These are phyloP conservation scores for Sympetrum striolatum DNA, from an alignment of 2,888 invertebrate species.

Conservation along the genomic window DNA sequence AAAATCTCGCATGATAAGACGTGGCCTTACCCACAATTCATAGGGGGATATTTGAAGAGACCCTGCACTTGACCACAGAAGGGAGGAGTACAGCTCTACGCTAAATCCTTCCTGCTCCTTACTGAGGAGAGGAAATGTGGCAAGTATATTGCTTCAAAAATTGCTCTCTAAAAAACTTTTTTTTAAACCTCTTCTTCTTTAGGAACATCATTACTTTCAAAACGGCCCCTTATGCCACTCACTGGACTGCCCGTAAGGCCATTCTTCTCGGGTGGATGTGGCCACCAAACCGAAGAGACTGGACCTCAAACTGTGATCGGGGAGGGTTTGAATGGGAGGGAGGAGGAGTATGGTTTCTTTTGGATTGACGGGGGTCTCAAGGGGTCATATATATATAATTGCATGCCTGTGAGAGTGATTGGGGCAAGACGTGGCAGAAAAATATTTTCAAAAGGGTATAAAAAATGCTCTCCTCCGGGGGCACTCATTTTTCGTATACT, in stretches of 20 bases:
- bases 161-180: conserved; percentile 40
- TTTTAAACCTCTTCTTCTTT: conserved; percentile 40
- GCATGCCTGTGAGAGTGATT: conserved; percentile 43
- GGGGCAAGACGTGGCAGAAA: conserved; percentile 43
- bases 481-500: conserved; percentile 41
- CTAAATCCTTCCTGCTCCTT: conserved; percentile 30
- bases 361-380: neutral
- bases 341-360: neutral
- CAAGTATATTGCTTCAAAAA: conserved; percentile 44
- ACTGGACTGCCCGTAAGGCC: conserved; percentile 43
- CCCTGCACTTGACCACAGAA: conserved; percentile 7
- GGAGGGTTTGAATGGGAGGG: neutral
- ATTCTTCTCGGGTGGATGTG: conserved; percentile 1
- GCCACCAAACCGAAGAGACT: conserved; percentile 30
- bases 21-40: conserved; percentile 33
- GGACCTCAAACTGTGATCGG: conserved; percentile 10
- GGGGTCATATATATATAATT: neutral
- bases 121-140: conserved; percentile 32
- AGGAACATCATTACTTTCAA: conserved; percentile 44
- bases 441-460: conserved; percentile 44
- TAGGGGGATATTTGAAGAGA: conserved; percentile 24
- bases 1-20: conserved; percentile 6
- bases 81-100: conserved; percentile 36
- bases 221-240: conserved; percentile 35
- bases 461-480: conserved; percentile 40